Base-by-base conservation (phyloP, 1,140 invertebrate genomes). In the Zophobas morio region DNA sequence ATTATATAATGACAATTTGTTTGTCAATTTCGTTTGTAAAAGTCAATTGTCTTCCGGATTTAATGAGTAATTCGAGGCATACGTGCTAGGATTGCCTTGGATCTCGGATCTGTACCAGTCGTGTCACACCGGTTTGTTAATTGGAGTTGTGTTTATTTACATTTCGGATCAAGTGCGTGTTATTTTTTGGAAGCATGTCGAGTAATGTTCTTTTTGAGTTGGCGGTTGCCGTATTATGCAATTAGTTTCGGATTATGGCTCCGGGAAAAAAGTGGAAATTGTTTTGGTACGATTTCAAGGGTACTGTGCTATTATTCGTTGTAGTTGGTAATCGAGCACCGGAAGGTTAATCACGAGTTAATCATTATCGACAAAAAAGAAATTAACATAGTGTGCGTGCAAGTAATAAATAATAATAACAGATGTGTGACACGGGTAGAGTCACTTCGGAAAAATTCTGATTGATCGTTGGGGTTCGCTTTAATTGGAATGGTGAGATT, bases 81-180 rank as follows among this genome's bases (percentile, higher is more conserved):
- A 66, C 60, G 60, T 66, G 60, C 39, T 73, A 37, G 71, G 71
- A 73, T 73, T 35, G 46, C 71, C 71, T 73, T 73, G 71, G 53
- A 54, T 72, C n/a, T 40, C 8, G 71, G 37, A 53, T 73, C 71
- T 54, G 54, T 73, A 73, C 71, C 71, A 73, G 49, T 73, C 71
- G 35, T 72, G 37, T 49, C 70, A 63, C 35, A 63, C 39, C 57
- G 32, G 60, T 42, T 66, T 32, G 32, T 66, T 66, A 66, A 60
- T 60, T 39, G 36, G 36, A 36, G 56, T 60, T 46, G 8, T 60
- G 70, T 73, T 57, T 73, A 73, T 73, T 57, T 73, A 53, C 47
- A 73, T 34, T 8, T 51, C 2, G 36, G 4, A 71, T 47, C 42
- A 51, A 51, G n/a, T 66, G n/a, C 0, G 34, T 60, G 34, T 60